These are phyloP conservation scores for Scalopus aquaticus DNA, from an alignment of 2,113 vertebrate species.

Conservation along the genomic window DNA sequence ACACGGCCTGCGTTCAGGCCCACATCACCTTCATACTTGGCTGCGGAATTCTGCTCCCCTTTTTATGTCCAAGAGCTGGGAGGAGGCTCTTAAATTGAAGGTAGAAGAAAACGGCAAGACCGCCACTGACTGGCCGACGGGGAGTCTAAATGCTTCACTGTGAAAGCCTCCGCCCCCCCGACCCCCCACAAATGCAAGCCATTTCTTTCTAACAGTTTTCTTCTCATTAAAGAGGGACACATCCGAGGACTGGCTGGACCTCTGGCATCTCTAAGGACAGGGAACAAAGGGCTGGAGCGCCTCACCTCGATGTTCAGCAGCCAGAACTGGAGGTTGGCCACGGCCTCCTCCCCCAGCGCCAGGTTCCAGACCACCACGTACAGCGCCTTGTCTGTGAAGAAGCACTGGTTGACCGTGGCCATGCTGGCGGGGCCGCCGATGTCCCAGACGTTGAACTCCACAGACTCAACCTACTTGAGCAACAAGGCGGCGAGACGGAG, in stretches of 20 bases:
- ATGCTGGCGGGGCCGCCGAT: conserved; percentile 95
- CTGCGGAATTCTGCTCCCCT: background rate
- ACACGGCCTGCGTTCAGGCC: background rate
- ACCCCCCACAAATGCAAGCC: background rate
- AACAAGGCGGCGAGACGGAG: background rate
- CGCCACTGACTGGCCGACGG: fast-evolving
- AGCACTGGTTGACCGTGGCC: conserved; percentile 98
- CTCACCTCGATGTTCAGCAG: conserved; percentile 97
- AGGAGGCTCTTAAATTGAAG: background rate
- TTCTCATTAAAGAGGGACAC: no score
- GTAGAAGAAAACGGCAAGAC: background rate
- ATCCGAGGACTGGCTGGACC: background rate
- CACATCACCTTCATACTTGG: background rate
- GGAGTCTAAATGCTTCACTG: fast-evolving
- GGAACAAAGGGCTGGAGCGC: fast-evolving
- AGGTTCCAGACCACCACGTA: conserved; percentile 99
- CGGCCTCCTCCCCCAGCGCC: conserved; percentile 96
- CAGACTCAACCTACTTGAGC: conserved; percentile 91
- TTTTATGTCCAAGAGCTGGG: fast-evolving
- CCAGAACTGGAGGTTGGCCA: conserved; percentile 96
- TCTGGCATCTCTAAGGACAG: background rate
- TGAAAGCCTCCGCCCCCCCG: fast-evolving
- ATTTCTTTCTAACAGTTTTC: fast-evolving
- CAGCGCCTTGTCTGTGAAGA: conserved; percentile 98
- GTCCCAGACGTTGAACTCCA: conserved; percentile 97